A percentile compares a stretch with the other conserved stretches of the same genome.
phyloP scores from a whole-genome alignment of 2,113 vertebrate genomes.

The Amphilophus citrinellus region DNA sequence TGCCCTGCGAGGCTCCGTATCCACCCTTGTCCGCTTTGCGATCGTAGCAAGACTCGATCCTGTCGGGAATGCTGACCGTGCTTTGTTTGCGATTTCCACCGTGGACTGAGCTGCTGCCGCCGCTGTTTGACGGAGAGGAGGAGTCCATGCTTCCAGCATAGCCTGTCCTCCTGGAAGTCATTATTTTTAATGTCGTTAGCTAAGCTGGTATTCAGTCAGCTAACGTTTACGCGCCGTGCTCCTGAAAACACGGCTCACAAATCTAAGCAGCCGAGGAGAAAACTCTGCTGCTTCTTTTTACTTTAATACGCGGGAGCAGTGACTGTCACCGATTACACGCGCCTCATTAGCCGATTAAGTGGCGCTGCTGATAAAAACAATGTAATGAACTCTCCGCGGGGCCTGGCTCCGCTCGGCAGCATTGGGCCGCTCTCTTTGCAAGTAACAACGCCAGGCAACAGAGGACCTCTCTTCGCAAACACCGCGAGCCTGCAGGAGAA shows the following conservation, averaged over 20 bases:
- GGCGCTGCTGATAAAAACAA: conserved; percentile 42
- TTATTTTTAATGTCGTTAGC: conserved; percentile 18
- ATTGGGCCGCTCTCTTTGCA: conserved; percentile 34
- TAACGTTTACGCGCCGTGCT: not conserved
- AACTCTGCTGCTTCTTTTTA: not conserved
- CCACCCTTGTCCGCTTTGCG: conserved; percentile 71
- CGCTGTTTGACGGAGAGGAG: conserved; percentile 55
- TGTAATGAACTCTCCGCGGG: conserved; percentile 29
- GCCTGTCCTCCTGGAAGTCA: conserved; percentile 72
- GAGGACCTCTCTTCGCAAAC: not conserved
- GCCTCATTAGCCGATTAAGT: not conserved
- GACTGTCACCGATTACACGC: not conserved
- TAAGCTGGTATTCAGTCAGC: conserved; percentile 16
- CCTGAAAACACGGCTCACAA: not conserved
- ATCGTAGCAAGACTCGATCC: conserved; percentile 70
- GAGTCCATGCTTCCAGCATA: conserved; percentile 68
- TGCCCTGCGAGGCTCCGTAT: conserved; percentile 63
- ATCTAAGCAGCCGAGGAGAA: not conserved
- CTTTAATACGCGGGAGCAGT: not conserved
- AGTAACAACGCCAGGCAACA: not conserved
- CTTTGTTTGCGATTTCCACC: conserved; percentile 76
- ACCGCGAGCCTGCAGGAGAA: not conserved
- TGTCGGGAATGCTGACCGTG: conserved; percentile 66
- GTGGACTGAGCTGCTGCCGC: conserved; percentile 32
- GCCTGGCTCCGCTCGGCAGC: conserved; percentile 46